Conservation (phyloP, 2,113 vertebrate species). For the Neolamprologus toae region DNA sequence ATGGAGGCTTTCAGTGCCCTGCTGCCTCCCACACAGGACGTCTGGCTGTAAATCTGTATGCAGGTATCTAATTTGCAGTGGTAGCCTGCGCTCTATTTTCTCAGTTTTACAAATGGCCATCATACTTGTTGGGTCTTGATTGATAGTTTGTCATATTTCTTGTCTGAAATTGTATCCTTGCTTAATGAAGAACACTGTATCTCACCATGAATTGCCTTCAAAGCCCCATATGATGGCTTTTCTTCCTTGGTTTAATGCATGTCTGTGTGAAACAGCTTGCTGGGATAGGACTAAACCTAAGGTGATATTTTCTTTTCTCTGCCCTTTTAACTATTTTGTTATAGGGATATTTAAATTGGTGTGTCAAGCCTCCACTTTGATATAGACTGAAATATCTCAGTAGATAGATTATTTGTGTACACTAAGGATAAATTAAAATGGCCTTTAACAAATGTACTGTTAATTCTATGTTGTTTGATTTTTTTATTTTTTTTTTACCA, state of each 20-base stretch:
- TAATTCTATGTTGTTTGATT: background rate
- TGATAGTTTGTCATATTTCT: background rate
- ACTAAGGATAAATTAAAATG: background rate
- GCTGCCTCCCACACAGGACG: conserved; percentile 61
- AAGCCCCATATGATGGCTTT: background rate
- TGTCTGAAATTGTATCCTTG: background rate
- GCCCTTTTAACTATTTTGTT: background rate
- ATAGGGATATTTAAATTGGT: background rate
- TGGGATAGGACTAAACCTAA: background rate
- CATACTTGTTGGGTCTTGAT: background rate
- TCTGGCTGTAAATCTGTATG: conserved; percentile 38
- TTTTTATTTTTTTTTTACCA: background rate
- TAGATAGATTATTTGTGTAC: background rate
- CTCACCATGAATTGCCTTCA: background rate
- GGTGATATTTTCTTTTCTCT: background rate
- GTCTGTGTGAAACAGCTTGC: background rate
- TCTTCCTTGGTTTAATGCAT: background rate
- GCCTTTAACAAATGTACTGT: background rate
- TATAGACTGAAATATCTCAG: background rate
- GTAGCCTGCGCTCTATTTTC: background rate
- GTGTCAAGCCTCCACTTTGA: background rate
- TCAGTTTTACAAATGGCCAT: background rate
- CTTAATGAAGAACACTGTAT: background rate
- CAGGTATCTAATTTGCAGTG: conserved; percentile 45
- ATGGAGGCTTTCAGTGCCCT: conserved; percentile 65